Evolutionary conservation across 2,888 invertebrate genomes (phyloP).

Genomic region (Microplitis manilae): DNA sequence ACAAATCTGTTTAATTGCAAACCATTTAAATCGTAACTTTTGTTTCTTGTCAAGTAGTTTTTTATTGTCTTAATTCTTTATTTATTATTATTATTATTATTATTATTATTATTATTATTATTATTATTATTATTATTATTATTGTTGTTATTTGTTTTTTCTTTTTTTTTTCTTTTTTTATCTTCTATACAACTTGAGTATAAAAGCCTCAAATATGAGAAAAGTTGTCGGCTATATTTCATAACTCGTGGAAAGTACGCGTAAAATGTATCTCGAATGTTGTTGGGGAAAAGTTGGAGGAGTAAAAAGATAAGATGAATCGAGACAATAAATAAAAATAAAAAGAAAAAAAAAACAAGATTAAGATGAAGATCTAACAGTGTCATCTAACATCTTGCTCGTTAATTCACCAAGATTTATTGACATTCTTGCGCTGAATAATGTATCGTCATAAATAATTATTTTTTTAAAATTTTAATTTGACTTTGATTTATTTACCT

Average conservation of each 20-base stretch:
- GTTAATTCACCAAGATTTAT: conserved; percentile 69
- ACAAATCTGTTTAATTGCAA: no score
- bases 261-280: conserved; percentile 31
- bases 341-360: conserved; percentile 28
- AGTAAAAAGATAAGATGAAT: conserved; percentile 49
- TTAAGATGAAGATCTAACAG: conserved; percentile 58
- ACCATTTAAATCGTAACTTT: no score
- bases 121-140: background rate
- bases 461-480: background rate
- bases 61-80: background rate
- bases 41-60: background rate
- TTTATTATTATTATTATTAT: background rate
- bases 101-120: background rate
- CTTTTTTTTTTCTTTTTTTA: background rate
- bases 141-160: background rate
- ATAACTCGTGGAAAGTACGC: conserved; percentile 52
- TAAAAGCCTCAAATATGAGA: conserved; percentile 61
- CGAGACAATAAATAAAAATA: conserved; percentile 38
- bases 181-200: conserved; percentile 31
- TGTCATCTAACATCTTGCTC: conserved; percentile 67
- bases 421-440: conserved; percentile 61
- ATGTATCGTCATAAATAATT: conserved; percentile 61
- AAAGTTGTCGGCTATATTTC: conserved; percentile 68
- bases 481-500: no score
- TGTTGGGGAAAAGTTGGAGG: conserved; percentile 24